Conservation (phyloP, 2,113 vertebrate genomes). For the Clarias batrachus region DNA sequence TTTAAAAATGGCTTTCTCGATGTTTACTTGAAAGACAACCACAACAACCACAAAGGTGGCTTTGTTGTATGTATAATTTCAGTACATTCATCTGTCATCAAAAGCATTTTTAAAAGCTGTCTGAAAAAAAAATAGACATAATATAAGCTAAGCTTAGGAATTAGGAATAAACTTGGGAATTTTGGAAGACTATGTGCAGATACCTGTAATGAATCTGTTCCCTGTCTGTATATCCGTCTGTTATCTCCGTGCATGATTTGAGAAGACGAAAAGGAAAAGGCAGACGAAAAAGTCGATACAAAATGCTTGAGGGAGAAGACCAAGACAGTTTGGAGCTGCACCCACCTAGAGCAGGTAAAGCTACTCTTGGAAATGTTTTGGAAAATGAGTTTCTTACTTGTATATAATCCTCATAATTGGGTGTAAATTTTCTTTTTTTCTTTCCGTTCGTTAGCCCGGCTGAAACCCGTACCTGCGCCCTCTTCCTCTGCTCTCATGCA, state of each 20-base stretch:
- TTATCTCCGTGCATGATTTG: background rate
- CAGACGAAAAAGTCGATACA: conserved; percentile 93
- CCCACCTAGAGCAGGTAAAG: conserved; percentile 79
- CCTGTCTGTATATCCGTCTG: background rate
- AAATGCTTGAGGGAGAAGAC: conserved; percentile 90
- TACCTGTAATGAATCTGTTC: background rate
- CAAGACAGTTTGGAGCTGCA: conserved; percentile 90
- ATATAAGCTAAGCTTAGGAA: no score
- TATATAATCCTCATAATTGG: background rate
- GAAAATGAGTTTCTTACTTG: background rate
- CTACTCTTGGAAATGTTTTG: background rate
- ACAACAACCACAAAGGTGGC: no score
- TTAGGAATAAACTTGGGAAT: no score
- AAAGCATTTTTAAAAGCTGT: no score
- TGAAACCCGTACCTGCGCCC: conserved; percentile 79
- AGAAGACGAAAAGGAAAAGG: conserved; percentile 85
- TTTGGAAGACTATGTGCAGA: background rate
- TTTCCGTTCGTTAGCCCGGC: conserved; percentile 70
- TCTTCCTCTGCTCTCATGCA: conserved; percentile 92
- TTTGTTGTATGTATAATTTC: no score
- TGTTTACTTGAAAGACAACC: no score
- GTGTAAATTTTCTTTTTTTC: background rate
- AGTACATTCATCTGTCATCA: no score
- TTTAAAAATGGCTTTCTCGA: no score
- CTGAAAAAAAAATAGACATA: no score